Percentiles rank a stretch among this genome's conserved stretches.
Evolutionary conservation across 2,888 invertebrate genomes (phyloP).

Genomic region (Melinopterus prodromus): DNA sequence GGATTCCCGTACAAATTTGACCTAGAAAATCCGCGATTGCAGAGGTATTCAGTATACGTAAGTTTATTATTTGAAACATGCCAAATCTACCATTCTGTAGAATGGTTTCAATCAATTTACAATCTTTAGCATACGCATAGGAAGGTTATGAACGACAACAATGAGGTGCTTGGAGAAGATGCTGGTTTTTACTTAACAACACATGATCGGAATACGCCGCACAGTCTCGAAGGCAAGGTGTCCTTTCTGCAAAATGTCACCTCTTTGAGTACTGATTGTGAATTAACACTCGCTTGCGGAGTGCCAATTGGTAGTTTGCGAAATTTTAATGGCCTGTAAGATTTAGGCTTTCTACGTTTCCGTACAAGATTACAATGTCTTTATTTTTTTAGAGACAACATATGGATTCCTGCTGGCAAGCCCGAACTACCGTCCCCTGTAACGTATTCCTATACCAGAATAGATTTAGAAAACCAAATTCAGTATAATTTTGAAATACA

Average conservation of each 20-base stretch:
- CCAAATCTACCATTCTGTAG: background rate
- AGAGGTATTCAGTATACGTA: slow-evolving; percentile 21
- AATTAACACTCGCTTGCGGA: slow-evolving; percentile 17
- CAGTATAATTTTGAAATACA: slow-evolving; percentile 62
- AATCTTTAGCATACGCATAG: slow-evolving; percentile 10
- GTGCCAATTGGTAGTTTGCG: slow-evolving; percentile 9
- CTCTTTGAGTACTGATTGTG: slow-evolving; percentile 13
- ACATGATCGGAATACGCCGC: slow-evolving; percentile 14
- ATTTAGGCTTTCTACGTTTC: background rate
- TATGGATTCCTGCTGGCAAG: slow-evolving; percentile 55
- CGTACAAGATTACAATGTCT: background rate
- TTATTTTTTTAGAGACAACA: slow-evolving; percentile 47
- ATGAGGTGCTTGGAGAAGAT: background rate
- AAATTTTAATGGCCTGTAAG: background rate
- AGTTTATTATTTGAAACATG: background rate
- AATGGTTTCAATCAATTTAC: background rate
- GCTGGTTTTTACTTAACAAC: slow-evolving; percentile 23
- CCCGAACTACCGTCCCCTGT: slow-evolving; percentile 52
- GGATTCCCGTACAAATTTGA: slow-evolving; percentile 28
- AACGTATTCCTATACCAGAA: slow-evolving; percentile 53
- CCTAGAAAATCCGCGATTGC: slow-evolving; percentile 21
- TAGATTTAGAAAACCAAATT: slow-evolving; percentile 31
- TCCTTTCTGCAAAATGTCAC: slow-evolving; percentile 6
- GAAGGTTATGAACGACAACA: background rate
- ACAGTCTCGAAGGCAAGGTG: slow-evolving; percentile 20